Conservation (phyloP, 2,113 vertebrate genomes). For the Cairina moschata region DNA sequence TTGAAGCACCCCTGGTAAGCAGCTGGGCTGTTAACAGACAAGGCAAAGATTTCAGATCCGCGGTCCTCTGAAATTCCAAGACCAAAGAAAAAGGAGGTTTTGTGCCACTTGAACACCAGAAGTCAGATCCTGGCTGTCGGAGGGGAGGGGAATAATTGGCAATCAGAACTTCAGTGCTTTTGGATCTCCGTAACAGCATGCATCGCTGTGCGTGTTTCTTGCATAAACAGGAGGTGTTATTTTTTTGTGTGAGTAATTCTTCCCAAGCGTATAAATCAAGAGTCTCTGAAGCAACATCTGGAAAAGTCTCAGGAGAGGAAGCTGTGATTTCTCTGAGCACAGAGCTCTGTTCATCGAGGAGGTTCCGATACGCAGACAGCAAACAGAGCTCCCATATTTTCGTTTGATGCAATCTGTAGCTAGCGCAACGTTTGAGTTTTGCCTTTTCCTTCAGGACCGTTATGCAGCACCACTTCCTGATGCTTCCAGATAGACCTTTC, state of each 20-base stretch:
- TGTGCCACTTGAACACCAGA: background rate
- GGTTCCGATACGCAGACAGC: background rate
- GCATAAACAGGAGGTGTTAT: background rate
- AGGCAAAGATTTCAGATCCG: slow-evolving; percentile 19
- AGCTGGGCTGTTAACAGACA: slow-evolving; percentile 33
- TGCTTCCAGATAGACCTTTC: background rate
- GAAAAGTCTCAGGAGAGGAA: slow-evolving; percentile 29
- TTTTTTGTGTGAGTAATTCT: background rate
- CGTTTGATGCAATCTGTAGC: background rate
- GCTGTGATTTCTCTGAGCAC: slow-evolving; percentile 3
- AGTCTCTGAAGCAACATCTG: slow-evolving; percentile 49
- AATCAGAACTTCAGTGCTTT: background rate
- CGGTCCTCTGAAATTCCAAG: slow-evolving; percentile 15
- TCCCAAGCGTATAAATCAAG: background rate
- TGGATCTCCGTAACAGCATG: background rate
- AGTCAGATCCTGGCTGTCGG: background rate
- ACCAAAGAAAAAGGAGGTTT: background rate
- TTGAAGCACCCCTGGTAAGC: slow-evolving; percentile 34
- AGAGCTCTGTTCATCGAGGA: background rate
- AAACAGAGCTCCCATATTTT: background rate
- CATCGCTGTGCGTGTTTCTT: background rate
- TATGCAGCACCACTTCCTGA: background rate
- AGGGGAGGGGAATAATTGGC: background rate
- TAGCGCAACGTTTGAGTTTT: background rate
- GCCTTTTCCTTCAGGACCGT: background rate